Base-by-base conservation (phyloP, 2,797 vertebrate species). In the Emys orbicularis region DNA sequence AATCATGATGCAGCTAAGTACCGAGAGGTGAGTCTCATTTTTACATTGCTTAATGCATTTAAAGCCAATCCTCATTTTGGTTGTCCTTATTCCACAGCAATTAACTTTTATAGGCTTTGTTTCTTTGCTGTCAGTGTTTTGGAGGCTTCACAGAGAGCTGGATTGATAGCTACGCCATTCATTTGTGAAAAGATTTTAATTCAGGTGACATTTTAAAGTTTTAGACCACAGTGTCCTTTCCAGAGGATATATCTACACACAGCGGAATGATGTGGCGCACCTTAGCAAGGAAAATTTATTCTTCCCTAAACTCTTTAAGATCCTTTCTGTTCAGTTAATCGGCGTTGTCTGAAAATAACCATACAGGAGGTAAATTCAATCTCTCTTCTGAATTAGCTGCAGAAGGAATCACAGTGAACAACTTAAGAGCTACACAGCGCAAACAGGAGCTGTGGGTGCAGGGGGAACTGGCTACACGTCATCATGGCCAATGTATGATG, bases 111-210 rank as follows among this genome's bases (percentile, higher is more conserved):
- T 19, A 82, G 76, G 16, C 11, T 89, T 89, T 88, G 52, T 44
- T 94, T 85, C 27, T 94, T 61, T 81, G 59, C 53, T 90, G 31
- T 79, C 81, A 92, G 68, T 49, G 61, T 25, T 47, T 81, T 82
- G 82, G 34, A 31, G 56, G 47, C n/a, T 79, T 8, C n/a, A 21
- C 12, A 91, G 72, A 83, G 47, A 74, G 74, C 21, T 76, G 59
- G 13, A 96, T 90, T 94, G 79, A 79, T n/a, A 18, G 53, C n/a
- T 74, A 44, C 86, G 53, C 19, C 88, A 81, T 88, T 83, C 83
- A 88, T 83, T 82, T 90, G 44, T 86, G 88, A 87, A 92, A 79
- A 92, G 27, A 74, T 25, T 83, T 84, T 86, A 74, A 88, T 23
- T 72, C 49, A 59, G 31, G 59, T 3, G 34, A 74, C 34, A 84